Evolutionary conservation across 2,888 invertebrate species (phyloP).

Genomic region (Lymantria dispar): DNA sequence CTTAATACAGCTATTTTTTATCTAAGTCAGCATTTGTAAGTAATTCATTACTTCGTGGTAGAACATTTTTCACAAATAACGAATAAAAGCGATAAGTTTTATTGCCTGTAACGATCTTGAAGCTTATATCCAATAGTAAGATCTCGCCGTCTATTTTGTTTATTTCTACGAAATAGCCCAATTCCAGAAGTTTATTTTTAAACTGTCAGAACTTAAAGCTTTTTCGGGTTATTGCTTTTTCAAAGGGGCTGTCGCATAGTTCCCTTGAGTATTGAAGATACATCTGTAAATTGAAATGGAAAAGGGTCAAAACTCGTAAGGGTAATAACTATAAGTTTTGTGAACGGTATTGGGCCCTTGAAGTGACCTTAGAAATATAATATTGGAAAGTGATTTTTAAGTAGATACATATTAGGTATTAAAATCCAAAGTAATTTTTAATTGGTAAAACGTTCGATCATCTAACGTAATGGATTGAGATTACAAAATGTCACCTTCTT

Average conservation of each 20-base stretch:
- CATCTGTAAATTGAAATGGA: conserved; percentile 71
- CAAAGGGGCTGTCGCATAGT: conserved; percentile 45
- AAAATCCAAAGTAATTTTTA: too few relatives aligned
- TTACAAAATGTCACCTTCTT: too few relatives aligned
- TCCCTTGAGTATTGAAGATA: conserved; percentile 61
- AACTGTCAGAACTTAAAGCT: conserved; percentile 42
- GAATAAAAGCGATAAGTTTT: too few relatives aligned
- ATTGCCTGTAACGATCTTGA: background rate
- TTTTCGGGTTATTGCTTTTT: conserved; percentile 52
- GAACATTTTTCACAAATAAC: too few relatives aligned
- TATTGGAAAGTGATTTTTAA: background rate
- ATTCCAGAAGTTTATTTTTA: conserved; percentile 35
- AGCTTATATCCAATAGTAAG: background rate
- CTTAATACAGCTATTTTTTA: too few relatives aligned
- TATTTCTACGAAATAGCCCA: conserved; percentile 21
- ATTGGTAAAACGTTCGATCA: too few relatives aligned
- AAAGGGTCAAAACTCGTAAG: conserved; percentile 64
- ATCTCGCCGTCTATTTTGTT: conserved; percentile 22
- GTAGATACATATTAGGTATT: too few relatives aligned
- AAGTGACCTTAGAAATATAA: conserved; percentile 23
- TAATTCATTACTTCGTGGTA: too few relatives aligned
- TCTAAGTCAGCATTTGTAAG: too few relatives aligned
- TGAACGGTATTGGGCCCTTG: conserved; percentile 39
- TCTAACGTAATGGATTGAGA: too few relatives aligned
- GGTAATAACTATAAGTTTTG: conserved; percentile 59